These are phyloP conservation scores for Coregonus clupeaformis DNA, from an alignment of 2,113 vertebrate species.

Conservation along the genomic window DNA sequence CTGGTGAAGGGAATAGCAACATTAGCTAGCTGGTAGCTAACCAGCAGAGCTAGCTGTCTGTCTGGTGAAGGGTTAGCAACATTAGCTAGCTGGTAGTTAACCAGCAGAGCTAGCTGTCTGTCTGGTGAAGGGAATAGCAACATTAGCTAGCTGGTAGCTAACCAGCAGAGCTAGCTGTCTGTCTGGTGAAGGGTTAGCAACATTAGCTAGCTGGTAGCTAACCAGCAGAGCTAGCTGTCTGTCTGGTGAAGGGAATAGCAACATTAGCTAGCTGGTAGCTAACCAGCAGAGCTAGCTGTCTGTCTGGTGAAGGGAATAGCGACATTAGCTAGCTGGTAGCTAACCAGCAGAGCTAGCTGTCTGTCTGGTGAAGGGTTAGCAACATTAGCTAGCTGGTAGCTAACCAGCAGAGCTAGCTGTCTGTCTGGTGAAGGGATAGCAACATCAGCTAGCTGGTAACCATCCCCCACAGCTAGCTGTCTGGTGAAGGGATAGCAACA, in stretches of 20 bases:
- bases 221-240: too few relatives aligned
- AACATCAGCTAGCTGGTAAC: constrained; percentile 17
- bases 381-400: constrained; percentile 17
- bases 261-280: constrained; percentile 14
- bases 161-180: too few relatives aligned
- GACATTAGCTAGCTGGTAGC: constrained; percentile 14
- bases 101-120: too few relatives aligned
- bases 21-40: constrained; percentile 5
- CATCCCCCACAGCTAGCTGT: too few relatives aligned
- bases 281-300: too few relatives aligned
- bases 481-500: constrained; percentile 4
- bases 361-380: neutral
- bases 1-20: too few relatives aligned
- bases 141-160: constrained; percentile 14
- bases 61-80: neutral
- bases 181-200: neutral
- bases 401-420: too few relatives aligned
- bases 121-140: neutral
- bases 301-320: neutral
- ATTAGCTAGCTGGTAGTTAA: neutral
- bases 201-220: constrained; percentile 13
- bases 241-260: neutral
- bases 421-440: neutral
- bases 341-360: too few relatives aligned
- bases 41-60: too few relatives aligned